Evolutionary conservation across 2,113 vertebrate species (phyloP), one percentile per base, ranked within the genome.

Genomic region (Perca flavescens): DNA sequence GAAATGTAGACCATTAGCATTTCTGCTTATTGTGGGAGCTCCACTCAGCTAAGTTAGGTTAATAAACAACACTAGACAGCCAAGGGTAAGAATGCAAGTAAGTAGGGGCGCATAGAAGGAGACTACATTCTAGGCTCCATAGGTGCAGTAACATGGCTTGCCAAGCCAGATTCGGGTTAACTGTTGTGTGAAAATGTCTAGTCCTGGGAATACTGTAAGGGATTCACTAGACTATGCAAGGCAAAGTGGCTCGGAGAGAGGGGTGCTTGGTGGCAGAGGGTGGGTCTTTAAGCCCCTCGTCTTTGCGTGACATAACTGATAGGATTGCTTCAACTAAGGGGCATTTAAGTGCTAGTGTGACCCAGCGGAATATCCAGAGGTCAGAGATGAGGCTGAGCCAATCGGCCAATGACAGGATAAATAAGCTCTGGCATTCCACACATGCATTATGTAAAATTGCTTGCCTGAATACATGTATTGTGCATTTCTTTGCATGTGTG

Each of bases 281-380:
- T 3, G 46, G 60, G 2, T 60, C 36, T 62, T 50, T 90, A 87
- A 93, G 83, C 83, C 57, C 46, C 92, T 94, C 31, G 83, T 95
- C 94, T 84, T 94, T 96, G 94, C 91, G 90, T 96, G 97, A 96
- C 36, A 86, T 94, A 90, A 95, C 94, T 95, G 95, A 96, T 93
- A 95, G 94, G 95, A 96, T 95, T 96, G 94, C 90, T 94, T 82
- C 92, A 89, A 95, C 79, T 74, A 90, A 94, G 84, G 82, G 94
- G 95, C 92, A 94, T 94, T 95, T 94, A 95, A 95, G 94, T 93
- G 93, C 84, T 90, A 88, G 90, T 90, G 93, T 88, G 88, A 95
- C 94, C 92, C 77, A 89, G 95, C 84, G 93, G 94, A 94, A 96
- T 95, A 96, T 96, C 88, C 94, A 83, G 91, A 95, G 77, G 77